Evolutionary conservation across 2,113 vertebrate genomes (phyloP), one percentile per base, ranked within the genome.

Genomic region (Nycticryphes semicollaris): DNA sequence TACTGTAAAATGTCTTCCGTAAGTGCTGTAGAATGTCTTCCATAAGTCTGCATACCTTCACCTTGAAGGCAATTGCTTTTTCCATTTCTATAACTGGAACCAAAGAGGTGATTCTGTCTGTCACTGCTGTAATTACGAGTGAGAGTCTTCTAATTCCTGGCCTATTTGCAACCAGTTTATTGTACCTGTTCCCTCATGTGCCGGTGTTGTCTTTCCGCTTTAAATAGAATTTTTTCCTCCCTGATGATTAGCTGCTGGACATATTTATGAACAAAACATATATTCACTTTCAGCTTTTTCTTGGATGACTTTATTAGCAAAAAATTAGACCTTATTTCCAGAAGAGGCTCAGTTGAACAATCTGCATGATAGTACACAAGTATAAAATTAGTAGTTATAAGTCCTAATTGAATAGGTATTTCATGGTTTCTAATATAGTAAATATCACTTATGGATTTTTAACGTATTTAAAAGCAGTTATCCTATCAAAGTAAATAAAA

Each of bases 281-380:
- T 30, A 53, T 78, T 66, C 43, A 51, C 21, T 87, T 89, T 48
- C 77, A 72, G 39, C 24, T 89, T 72, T 81, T 87, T 78, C 23
- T 75, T 82, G 20, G 23, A 56, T 72, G 70, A 53, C 33, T 68
- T 21, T 73, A 48, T 75, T 84, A 82, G 73, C 69, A 78, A 47
- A 86, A 74, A 63, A 77, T 47, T 66, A 75, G 41, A 56, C 86
- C 41, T 59, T 75, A 51, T 64, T 97, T 91, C 60, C 47, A 81
- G 27, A 56, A 51, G 35, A 89, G 21, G 20, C 60, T 94, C 77
- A 30, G 30, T 4, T 78, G 45, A 88, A 64, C 73, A 81, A 27
- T 78, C 47, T 3, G 2, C 43, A 89, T 89, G 60, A 77, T 78
- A 63, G 43, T 74, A 79, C 64, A 57, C 63, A 48, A 43, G 48